Evolutionary conservation across 2,888 invertebrate species (phyloP).

Genomic region (Xylota segnis): DNA sequence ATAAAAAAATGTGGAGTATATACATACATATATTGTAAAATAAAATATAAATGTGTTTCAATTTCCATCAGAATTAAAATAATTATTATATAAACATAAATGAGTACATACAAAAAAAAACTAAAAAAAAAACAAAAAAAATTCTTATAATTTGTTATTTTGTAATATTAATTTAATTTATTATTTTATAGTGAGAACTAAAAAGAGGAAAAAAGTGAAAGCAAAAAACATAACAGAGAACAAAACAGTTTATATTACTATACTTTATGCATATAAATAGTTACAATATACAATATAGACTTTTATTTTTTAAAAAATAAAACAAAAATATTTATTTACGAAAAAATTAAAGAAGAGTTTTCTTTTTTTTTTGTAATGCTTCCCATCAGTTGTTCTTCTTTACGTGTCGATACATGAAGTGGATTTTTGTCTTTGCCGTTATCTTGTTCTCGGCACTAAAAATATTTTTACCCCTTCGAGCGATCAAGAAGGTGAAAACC

Average conservation of each 20-base stretch:
- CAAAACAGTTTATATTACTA: slow-evolving; percentile 68
- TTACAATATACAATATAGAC: slow-evolving; percentile 74
- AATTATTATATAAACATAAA: slow-evolving; percentile 37
- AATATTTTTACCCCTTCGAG: too few relatives aligned
- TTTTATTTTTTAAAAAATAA: slow-evolving; percentile 74
- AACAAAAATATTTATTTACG: slow-evolving; percentile 73
- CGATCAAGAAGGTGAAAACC: too few relatives aligned
- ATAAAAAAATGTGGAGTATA: slow-evolving; percentile 54
- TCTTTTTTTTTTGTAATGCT: background rate
- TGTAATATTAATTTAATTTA: slow-evolving; percentile 57
- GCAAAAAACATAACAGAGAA: slow-evolving; percentile 48
- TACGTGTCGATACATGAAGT: too few relatives aligned
- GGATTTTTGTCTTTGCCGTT: too few relatives aligned
- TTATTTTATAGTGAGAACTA: slow-evolving; percentile 41
- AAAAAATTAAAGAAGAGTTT: slow-evolving; percentile 35
- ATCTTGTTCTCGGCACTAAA: too few relatives aligned
- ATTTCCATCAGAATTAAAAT: slow-evolving; percentile 67
- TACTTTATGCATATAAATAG: slow-evolving; percentile 72
- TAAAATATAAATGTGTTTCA: slow-evolving; percentile 66
- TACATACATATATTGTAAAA: slow-evolving; percentile 25
- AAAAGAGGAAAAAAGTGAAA: slow-evolving; percentile 24
- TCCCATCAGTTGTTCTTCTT: too few relatives aligned
- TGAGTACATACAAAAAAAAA: slow-evolving; percentile 63
- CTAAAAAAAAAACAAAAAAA: slow-evolving; percentile 39
- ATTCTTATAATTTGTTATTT: slow-evolving; percentile 51